Percentiles rank a stretch among this genome's conserved stretches.
Conservation (phyloP, 2,888 invertebrate genomes). For the Metellina segmentata region DNA sequence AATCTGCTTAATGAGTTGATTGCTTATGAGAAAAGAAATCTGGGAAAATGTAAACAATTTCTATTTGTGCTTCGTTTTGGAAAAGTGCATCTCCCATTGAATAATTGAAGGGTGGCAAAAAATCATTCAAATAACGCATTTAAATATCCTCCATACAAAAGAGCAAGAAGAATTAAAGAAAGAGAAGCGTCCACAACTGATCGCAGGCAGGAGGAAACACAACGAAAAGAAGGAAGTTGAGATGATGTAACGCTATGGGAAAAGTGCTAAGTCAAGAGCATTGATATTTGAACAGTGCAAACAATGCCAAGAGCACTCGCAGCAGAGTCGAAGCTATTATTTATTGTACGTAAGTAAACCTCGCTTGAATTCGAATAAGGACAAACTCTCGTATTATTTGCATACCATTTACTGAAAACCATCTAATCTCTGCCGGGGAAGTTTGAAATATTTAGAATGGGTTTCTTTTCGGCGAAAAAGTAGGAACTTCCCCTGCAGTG, state of each 20-base stretch:
- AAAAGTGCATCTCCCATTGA: neutral
- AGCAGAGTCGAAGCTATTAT: constrained; percentile 3
- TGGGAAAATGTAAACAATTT: too few relatives aligned
- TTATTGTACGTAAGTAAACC: constrained; percentile 29
- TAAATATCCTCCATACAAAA: neutral
- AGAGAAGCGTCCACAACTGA: neutral
- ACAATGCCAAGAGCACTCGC: neutral
- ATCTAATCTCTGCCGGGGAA: constrained; percentile 21
- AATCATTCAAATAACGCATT: too few relatives aligned
- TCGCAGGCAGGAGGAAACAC: neutral
- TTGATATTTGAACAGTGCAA: constrained; percentile 33
- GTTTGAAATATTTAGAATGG: constrained; percentile 28
- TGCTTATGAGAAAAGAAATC: too few relatives aligned
- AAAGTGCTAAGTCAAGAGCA: constrained; percentile 6
- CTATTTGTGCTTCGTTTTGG: neutral
- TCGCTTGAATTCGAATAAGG: constrained; percentile 10
- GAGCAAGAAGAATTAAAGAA: neutral
- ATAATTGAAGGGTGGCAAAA: too few relatives aligned
- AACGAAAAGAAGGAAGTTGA: neutral
- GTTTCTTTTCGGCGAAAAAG: constrained; percentile 33
- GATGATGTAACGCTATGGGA: neutral
- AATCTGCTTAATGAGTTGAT: too few relatives aligned
- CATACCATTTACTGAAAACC: constrained; percentile 58
- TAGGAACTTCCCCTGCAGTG: neutral
- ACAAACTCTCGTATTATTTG: constrained; percentile 29